Base-by-base conservation (phyloP, 2,888 invertebrate genomes). In the Hirtodrosophila duncani region DNA sequence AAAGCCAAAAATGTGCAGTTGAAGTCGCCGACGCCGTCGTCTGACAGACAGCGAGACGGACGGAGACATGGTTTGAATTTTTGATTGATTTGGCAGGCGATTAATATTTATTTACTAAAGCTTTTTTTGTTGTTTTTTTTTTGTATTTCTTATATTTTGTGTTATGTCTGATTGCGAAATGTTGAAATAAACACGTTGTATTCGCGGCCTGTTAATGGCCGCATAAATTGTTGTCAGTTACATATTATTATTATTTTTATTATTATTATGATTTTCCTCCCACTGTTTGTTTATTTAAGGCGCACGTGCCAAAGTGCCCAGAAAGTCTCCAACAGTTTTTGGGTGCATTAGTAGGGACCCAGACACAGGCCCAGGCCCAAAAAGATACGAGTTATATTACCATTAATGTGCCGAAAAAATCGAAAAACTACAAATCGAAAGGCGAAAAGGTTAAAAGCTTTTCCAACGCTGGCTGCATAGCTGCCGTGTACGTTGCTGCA, bases 171-270 rank as follows among this genome's bases (percentile, higher is more conserved):
- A 31, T 55, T 62, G 55, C 66, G 45, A 68, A 75, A 78, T 68
- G 71, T 56, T 71, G 62, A 75, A 68, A 78, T 78, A 78, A 75
- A 74, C 74, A 74, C 67, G 67, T 74, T 74, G 77, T 72, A 77
- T 63, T 57, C 63, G 64, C 55, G 65, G n/a, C n/a, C 62, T 65
- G 63, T 78, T 75, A 75, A 75, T 78, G 71, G 75, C 66, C 68
- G 71, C 63, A 70, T 75, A 74, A 78, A 74, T 72, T 72, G 68
- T 64, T 74, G 75, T 77, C 66, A 60, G 58, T n/a, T n/a, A n/a
- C n/a, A 75, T 58, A 67, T 68, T 63, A 60, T 58, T 67, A 60
- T 74, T 70, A 65, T 58, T 68, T 44, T 59, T 49, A 43, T 29
- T 33, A 33, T 24, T 37, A n/a, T 37, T 24, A 16, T 45, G n/a